phyloP scores from a whole-genome alignment of 1,140 invertebrate species.

The Macrobrachium rosenbergii region DNA sequence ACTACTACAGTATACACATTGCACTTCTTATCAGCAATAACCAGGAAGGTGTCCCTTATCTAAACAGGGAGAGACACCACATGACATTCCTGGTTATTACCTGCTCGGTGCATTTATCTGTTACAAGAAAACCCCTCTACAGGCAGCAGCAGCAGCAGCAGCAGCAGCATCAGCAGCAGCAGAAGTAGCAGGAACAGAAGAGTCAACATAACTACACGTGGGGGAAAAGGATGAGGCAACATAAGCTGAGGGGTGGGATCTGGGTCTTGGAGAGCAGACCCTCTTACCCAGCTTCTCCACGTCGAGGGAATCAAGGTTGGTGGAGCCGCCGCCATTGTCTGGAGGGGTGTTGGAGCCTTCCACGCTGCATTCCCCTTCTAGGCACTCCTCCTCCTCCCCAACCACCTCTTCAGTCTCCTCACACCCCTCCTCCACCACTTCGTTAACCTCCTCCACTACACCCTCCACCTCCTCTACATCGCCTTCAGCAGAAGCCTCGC shows the following conservation, averaged over 20 bases:
- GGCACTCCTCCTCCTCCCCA: constrained; percentile 53
- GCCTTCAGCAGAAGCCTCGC: constrained; percentile 6
- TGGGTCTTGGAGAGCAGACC: constrained; percentile 4
- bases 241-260: constrained; percentile 6
- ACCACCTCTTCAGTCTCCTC: constrained; percentile 34
- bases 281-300: constrained; percentile 50
- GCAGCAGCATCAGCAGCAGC: constrained; percentile 19
- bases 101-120: no score
- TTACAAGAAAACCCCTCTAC: constrained; percentile 14
- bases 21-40: no score
- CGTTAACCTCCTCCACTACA: constrained; percentile 9
- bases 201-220: constrained; percentile 18
- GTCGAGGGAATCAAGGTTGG: constrained; percentile 38
- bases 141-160: constrained; percentile 33
- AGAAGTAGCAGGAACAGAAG: constrained; percentile 1
- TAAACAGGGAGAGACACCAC: no score
- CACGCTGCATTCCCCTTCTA: constrained; percentile 56
- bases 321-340: constrained; percentile 28
- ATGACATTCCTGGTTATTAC: no score
- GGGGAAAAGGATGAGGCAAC: background rate
- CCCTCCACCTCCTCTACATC: constrained; percentile 41
- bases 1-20: no score
- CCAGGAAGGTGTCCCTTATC: no score
- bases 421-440: constrained; percentile 30
- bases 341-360: constrained; percentile 50